These are phyloP conservation scores for Junonia oenone DNA, from an alignment of 2,888 invertebrate genomes.

Conservation along the genomic window DNA sequence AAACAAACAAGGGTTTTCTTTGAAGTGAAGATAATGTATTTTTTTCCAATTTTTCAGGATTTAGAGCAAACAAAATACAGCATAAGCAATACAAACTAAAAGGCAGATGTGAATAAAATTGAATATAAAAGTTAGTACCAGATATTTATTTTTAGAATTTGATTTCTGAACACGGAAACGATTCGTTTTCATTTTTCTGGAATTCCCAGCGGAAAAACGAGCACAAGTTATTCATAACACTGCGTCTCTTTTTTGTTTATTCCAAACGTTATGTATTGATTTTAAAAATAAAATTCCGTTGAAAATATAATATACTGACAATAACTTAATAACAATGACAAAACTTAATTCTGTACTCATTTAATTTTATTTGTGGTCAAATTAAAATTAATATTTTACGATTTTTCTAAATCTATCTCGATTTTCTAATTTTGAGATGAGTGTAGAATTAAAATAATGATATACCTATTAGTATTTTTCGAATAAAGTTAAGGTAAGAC, in stretches of 20 bases:
- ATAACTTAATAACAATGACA: not conserved
- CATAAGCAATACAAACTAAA: not conserved
- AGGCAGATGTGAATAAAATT: not conserved
- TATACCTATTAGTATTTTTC: too few relatives aligned
- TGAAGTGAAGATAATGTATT: too few relatives aligned
- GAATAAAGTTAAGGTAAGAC: too few relatives aligned
- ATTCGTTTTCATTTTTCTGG: slow-evolving; percentile 1
- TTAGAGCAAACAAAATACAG: too few relatives aligned
- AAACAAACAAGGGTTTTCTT: too few relatives aligned
- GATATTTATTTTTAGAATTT: not conserved
- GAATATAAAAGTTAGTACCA: not conserved
- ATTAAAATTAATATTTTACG: too few relatives aligned
- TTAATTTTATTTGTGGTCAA: too few relatives aligned
- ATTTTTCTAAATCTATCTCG: too few relatives aligned
- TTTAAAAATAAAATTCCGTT: not conserved
- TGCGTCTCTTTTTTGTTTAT: not conserved
- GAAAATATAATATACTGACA: not conserved
- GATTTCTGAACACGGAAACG: slow-evolving; percentile 2
- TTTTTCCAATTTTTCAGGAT: too few relatives aligned
- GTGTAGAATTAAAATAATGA: too few relatives aligned
- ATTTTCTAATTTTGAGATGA: too few relatives aligned
- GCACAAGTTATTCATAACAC: not conserved
- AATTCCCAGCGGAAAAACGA: not conserved
- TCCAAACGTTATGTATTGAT: not conserved
- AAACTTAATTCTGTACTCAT: too few relatives aligned